These are phyloP conservation scores for Phyllotreta cruciferae DNA, from an alignment of 2,888 invertebrate genomes.

Conservation along the genomic window DNA sequence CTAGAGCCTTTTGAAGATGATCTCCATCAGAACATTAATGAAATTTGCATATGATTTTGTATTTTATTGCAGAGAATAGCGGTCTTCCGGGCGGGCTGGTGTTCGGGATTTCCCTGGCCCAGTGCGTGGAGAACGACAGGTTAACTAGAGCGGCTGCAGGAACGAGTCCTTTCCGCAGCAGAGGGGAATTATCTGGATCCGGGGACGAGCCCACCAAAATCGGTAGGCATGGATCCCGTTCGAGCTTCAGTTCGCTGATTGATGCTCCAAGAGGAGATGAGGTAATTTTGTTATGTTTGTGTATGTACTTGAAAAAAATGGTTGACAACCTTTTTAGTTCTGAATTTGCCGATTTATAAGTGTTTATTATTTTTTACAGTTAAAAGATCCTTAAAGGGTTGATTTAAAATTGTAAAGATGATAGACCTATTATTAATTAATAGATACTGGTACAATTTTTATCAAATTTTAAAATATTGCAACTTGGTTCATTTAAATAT, in stretches of 20 bases:
- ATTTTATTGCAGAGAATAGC: conserved; percentile 46
- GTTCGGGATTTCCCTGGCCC: conserved; percentile 84
- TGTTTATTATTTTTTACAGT: no score
- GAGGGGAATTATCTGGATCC: conserved; percentile 49
- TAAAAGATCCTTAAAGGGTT: no score
- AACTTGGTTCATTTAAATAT: no score
- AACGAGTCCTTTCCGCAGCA: conserved; percentile 48
- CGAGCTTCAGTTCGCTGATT: conserved; percentile 76
- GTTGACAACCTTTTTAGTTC: neutral
- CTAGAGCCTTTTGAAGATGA: no score
- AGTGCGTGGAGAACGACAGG: conserved; percentile 84
- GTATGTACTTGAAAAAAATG: neutral
- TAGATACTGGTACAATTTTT: no score
- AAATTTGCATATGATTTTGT: neutral
- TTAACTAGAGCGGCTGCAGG: conserved; percentile 60
- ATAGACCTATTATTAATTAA: no score
- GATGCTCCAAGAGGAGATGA: conserved; percentile 64
- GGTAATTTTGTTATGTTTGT: conserved; percentile 59
- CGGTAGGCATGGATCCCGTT: conserved; percentile 65
- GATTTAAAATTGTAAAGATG: no score
- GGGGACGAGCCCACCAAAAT: conserved; percentile 57
- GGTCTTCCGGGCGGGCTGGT: conserved; percentile 68
- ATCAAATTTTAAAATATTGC: no score
- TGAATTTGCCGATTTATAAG: no score
- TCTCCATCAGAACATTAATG: neutral